Evolutionary conservation across 2,113 vertebrate species (phyloP), one percentile per base, ranked within the genome.

Genomic region (Ranitomeya variabilis): DNA sequence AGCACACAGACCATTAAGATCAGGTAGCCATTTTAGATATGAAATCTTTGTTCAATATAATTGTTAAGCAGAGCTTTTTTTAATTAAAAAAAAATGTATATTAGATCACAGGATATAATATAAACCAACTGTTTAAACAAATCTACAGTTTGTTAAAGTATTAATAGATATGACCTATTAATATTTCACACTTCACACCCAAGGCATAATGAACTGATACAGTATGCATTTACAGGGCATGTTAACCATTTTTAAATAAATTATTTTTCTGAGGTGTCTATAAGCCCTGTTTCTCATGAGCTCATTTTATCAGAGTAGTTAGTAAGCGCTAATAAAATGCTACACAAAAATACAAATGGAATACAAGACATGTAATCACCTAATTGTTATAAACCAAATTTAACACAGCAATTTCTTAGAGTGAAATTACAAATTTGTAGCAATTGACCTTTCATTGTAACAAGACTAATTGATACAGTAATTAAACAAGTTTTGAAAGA

Each of bases 351-450:
- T 94, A 91, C 94, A 92, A 93, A 94, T 91, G 87, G 90, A 95
- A 95, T 95, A 95, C 94, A 93, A 94, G 91, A 91, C 94, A 95
- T 95, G 94, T 94, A 95, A 95, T 95, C 94, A 95, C 91, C 90
- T 95, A 95, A 95, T 95, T 96, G 92, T 94, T 92, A 93, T 92
- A 94, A 94, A 94, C 91, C 92, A 94, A 95, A 94, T 96, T 95
- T 94, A 93, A 93, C 95, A 95, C 92, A 95, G 94, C 93, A 93
- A 94, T 95, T 92, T 95, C 93, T 94, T 93, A 93, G 91, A 94
- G 91, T 92, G 92, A 95, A 95, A 95, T 96, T 94, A 95, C 94
- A 93, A 90, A 95, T 95, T 93, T 94, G 93, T 94, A 95, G 92
- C 92, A 93, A 94, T 88, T 94, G 94, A 95, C 95, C 94, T 94